phyloP scores from a whole-genome alignment of 2,797 vertebrate species.

The Sebastes nivosus region DNA sequence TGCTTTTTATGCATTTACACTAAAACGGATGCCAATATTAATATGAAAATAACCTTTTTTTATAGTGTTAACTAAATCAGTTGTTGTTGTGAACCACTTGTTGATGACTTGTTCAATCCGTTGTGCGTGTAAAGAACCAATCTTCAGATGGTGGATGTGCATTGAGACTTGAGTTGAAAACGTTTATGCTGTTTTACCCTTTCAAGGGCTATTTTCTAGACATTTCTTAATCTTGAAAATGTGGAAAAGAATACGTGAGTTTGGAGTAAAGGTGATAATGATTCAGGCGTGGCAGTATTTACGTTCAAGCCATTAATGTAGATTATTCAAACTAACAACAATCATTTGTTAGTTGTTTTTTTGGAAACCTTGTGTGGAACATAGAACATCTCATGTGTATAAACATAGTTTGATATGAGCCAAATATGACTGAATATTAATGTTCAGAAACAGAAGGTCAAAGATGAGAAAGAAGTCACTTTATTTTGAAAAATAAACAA shows the following conservation, averaged over 20 bases:
- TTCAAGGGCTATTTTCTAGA: slow-evolving; percentile 70
- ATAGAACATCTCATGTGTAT: not conserved
- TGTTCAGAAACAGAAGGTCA: not conserved
- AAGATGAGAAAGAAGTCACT: not conserved
- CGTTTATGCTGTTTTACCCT: slow-evolving; percentile 48
- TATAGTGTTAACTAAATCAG: slow-evolving; percentile 36
- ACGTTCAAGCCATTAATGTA: slow-evolving; percentile 39
- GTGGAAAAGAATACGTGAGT: slow-evolving; percentile 12
- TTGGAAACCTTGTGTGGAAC: not conserved
- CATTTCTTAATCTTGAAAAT: slow-evolving; percentile 36
- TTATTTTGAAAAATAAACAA: slow-evolving; percentile 1
- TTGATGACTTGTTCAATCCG: slow-evolving; percentile 18
- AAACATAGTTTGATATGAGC: not conserved
- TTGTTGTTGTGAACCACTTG: slow-evolving; percentile 41
- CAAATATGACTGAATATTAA: slow-evolving; percentile 3
- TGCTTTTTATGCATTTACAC: slow-evolving; percentile 51
- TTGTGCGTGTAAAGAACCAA: slow-evolving; percentile 22
- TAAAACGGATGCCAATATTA: slow-evolving; percentile 51
- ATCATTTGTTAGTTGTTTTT: not conserved
- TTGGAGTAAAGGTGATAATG: not conserved
- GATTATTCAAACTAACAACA: slow-evolving; percentile 21
- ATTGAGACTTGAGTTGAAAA: slow-evolving; percentile 32
- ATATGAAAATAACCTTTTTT: slow-evolving; percentile 43
- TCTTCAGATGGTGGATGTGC: slow-evolving; percentile 15
- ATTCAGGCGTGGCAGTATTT: slow-evolving; percentile 5